A percentile compares a stretch with the other conserved stretches of the same genome.
These are phyloP conservation scores for Hipposideros larvatus DNA, from an alignment of 2,797 vertebrate species.

Conservation along the genomic window DNA sequence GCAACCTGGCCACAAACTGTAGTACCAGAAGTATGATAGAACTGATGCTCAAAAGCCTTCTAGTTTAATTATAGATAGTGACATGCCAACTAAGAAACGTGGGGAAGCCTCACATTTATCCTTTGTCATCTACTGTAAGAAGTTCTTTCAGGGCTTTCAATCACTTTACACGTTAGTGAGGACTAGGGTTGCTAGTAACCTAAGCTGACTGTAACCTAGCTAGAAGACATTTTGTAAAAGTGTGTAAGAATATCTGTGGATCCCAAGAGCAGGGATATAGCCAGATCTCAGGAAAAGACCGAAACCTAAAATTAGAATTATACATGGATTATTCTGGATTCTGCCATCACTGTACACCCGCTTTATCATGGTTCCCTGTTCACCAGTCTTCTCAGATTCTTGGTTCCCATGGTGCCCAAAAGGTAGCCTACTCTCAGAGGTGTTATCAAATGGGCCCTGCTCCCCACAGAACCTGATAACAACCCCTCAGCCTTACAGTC, in stretches of 20 bases:
- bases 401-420: background rate
- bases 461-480: background rate
- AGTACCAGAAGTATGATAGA: background rate
- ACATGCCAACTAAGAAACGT: background rate
- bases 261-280: background rate
- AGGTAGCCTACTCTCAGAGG: background rate
- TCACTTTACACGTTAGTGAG: background rate
- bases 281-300: background rate
- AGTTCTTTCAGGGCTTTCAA: background rate
- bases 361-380: conserved; percentile 24
- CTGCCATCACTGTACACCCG: background rate
- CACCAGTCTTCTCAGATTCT: background rate
- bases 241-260: background rate
- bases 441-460: background rate
- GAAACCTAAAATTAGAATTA: conserved; percentile 28
- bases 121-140: background rate
- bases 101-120: background rate
- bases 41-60: background rate
- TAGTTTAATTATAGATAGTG: background rate
- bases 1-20: background rate
- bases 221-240: background rate
- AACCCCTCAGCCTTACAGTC: background rate
- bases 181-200: background rate
- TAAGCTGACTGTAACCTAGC: background rate
- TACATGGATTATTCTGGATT: background rate